phyloP scores from a whole-genome alignment of 2,888 invertebrate species.

The Blera fallax region DNA sequence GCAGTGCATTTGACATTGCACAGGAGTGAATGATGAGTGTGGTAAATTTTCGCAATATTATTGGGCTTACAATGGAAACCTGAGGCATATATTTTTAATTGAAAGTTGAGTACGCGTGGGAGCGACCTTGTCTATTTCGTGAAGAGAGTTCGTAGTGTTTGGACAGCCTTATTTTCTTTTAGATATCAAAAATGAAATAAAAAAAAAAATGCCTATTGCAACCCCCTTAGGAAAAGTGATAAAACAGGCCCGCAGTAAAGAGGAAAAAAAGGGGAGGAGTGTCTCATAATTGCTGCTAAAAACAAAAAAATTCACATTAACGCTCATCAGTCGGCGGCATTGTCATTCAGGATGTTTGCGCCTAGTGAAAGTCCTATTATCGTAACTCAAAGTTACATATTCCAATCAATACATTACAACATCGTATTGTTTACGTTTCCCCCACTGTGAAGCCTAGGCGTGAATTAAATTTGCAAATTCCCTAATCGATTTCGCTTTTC shows the following conservation, averaged over 20 bases:
- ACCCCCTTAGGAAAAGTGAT: no score
- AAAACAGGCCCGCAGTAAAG: no score
- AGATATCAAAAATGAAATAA: neutral
- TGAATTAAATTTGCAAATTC: constrained; percentile 22
- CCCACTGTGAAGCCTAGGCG: neutral
- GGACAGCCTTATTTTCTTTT: neutral
- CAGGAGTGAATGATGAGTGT: neutral
- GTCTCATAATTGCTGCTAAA: no score
- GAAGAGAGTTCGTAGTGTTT: neutral
- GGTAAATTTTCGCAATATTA: constrained; percentile 1
- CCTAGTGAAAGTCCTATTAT: neutral
- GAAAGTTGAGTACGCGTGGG: constrained; percentile 9
- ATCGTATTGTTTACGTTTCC: neutral
- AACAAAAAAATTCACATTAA: neutral
- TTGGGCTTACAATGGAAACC: neutral
- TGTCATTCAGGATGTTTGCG: neutral
- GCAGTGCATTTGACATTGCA: constrained; percentile 18
- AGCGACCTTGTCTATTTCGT: constrained; percentile 21
- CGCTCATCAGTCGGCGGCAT: neutral
- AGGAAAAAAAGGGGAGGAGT: no score
- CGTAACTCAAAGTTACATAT: neutral
- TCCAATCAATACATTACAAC: constrained; percentile 1
- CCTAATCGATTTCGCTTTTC: constrained; percentile 13
- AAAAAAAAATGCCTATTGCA: no score
- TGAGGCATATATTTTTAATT: neutral